Conservation (phyloP, 2,888 invertebrate genomes). For the Cheilosia variabilis region DNA sequence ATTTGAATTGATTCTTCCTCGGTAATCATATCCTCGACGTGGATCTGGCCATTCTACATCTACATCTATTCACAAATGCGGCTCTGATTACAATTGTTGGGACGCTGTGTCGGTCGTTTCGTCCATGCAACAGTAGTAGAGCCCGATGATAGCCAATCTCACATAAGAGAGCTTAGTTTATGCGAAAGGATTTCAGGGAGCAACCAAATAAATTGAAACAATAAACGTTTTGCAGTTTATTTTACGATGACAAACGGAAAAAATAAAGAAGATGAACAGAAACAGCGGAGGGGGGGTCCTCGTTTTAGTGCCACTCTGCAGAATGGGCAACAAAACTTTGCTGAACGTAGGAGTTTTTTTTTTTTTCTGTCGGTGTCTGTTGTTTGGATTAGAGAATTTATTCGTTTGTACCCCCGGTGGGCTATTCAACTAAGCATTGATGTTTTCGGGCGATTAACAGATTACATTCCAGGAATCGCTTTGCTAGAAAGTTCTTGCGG, state of each 20-base stretch:
- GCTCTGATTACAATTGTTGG: slow-evolving; percentile 29
- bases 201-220: slow-evolving; percentile 7
- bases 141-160: background rate
- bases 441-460: background rate
- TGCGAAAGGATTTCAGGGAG: background rate
- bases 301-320: no score
- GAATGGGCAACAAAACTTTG: no score
- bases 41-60: background rate
- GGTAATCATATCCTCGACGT: background rate
- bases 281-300: background rate
- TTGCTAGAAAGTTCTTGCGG: background rate
- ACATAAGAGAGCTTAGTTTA: background rate
- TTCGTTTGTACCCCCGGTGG: background rate
- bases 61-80: slow-evolving; percentile 14
- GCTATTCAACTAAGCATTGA: background rate
- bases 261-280: background rate
- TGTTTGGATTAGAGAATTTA: background rate
- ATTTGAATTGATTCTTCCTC: slow-evolving; percentile 64
- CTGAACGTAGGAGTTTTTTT: no score
- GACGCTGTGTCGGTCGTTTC: background rate
- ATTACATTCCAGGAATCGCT: background rate
- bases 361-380: background rate
- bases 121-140: no score
- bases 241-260: slow-evolving; percentile 27
- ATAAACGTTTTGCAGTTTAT: slow-evolving; percentile 28